Evolutionary conservation across 2,113 vertebrate species (phyloP).

Genomic region (Semnopithecus entellus): DNA sequence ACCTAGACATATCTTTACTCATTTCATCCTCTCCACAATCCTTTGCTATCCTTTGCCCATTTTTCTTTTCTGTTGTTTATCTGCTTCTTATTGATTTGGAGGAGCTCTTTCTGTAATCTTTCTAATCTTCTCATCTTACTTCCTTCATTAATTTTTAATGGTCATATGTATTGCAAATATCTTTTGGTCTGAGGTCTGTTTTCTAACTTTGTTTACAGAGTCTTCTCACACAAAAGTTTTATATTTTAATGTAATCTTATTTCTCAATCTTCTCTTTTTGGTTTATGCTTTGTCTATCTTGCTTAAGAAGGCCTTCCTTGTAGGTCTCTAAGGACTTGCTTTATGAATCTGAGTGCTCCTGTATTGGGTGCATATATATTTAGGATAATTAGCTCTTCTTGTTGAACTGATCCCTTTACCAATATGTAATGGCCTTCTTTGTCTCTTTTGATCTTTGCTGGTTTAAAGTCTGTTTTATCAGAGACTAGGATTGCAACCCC

Average conservation of each 20-base stretch:
- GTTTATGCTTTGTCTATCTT: not conserved
- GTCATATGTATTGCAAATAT: fast-evolving
- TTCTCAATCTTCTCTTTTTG: not conserved
- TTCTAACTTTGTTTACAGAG: not conserved
- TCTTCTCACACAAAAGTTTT: not conserved
- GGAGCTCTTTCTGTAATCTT: not conserved
- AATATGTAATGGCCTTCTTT: too few species aligned
- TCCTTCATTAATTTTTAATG: not conserved
- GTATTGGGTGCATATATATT: too few species aligned
- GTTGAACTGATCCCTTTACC: too few species aligned
- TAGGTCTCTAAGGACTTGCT: too few species aligned
- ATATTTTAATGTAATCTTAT: fast-evolving
- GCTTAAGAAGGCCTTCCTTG: not conserved
- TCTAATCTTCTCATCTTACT: not conserved
- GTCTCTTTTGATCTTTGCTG: too few species aligned
- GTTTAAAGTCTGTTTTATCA: too few species aligned
- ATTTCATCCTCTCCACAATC: not conserved
- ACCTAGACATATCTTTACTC: fast-evolving
- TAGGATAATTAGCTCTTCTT: too few species aligned
- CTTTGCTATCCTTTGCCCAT: not conserved
- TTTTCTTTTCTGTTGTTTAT: not conserved
- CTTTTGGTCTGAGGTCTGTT: not conserved
- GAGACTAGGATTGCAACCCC: too few species aligned
- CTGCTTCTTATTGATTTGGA: not conserved
- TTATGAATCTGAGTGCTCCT: too few species aligned